Evolutionary conservation across 2,888 invertebrate genomes (phyloP).

Genomic region (Eupelmus urozonus): DNA sequence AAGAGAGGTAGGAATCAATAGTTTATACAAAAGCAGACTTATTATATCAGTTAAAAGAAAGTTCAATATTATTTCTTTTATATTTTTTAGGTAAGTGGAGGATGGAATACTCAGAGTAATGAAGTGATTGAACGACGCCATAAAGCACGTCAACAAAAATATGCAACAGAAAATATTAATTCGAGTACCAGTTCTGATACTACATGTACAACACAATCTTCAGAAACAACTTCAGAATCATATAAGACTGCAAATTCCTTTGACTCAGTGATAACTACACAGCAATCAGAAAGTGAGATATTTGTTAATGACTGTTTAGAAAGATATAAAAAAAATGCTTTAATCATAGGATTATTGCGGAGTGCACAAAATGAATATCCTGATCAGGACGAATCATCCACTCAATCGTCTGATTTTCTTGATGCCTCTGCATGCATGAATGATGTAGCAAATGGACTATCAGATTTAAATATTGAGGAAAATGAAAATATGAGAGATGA

Average conservation of each 20-base stretch:
- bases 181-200: not conserved
- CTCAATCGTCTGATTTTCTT: not conserved
- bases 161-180: not conserved
- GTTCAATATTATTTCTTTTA: not conserved
- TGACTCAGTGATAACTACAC: not conserved
- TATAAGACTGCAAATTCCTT: slow-evolving; percentile 1
- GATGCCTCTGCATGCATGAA: not conserved
- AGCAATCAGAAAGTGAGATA: slow-evolving; percentile 13
- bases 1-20: slow-evolving; percentile 37
- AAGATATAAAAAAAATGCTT: slow-evolving; percentile 42
- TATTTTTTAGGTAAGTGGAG: slow-evolving; percentile 40
- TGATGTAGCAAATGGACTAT: not conserved
- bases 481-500: slow-evolving; percentile 4
- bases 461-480: not conserved
- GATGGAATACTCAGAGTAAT: slow-evolving; percentile 43
- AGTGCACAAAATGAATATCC: not conserved
- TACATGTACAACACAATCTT: not conserved
- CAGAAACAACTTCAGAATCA: slow-evolving; percentile 13
- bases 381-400: not conserved
- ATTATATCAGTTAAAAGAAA: not conserved
- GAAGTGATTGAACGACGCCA: slow-evolving; percentile 39
- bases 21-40: too few relatives aligned
- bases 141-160: slow-evolving; percentile 16
- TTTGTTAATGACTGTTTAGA: not conserved
- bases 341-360: slow-evolving; percentile 27